Evolutionary conservation across 2,888 invertebrate genomes (phyloP), one percentile per base, ranked within the genome.

Genomic region (Lepeophtheirus nordmannii): DNA sequence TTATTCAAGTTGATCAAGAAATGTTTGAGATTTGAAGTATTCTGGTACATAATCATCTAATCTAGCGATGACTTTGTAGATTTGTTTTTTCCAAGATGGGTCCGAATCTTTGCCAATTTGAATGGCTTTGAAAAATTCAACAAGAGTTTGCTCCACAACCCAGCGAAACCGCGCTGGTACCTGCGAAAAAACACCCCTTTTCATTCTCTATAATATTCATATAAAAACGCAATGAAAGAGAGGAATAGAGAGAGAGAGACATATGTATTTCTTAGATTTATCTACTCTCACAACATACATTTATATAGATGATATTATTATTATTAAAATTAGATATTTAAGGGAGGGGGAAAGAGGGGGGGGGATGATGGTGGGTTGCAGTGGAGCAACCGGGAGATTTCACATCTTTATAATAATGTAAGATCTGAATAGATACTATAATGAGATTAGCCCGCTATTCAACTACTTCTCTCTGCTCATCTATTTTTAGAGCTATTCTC

Each of bases 21-120:
- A 98, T 82, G 96, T 94, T 72, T 96, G 93, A 74, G 93, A 91
- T 79, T 98, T 98, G 84, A 99, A 98, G 82, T 93, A 97, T 77
- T 98, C 98, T 72, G 98, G 98, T 74, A 99, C 91, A 70, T 89
- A 87, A 79, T 97, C 97, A 81, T 99, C 98, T 80, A 98, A 82
- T 76, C 97, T 86, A 74, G 96, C 94, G 79, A 99, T 99, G 74
- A 99, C 87, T 74, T 99, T 99, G 83, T 99, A 99, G 79, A 99
- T 99, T 74, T 94, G 88, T 79, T 99, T 99, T 82, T 99, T 99
- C 98, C 98, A 99, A 75, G 96, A 96, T 78, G 96, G 97, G 76
- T 99, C 98, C 68, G 85, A 82, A 80, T 99, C 98, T 78, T 96
- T 93, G 71, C 91, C 92, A 74, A 88, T 85, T 76, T 89, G 88